Percentiles rank a stretch among this genome's conserved stretches.
These are phyloP conservation scores for Drosophila grimshawi DNA, from an alignment of 1,140 invertebrate genomes.

Conservation along the genomic window DNA sequence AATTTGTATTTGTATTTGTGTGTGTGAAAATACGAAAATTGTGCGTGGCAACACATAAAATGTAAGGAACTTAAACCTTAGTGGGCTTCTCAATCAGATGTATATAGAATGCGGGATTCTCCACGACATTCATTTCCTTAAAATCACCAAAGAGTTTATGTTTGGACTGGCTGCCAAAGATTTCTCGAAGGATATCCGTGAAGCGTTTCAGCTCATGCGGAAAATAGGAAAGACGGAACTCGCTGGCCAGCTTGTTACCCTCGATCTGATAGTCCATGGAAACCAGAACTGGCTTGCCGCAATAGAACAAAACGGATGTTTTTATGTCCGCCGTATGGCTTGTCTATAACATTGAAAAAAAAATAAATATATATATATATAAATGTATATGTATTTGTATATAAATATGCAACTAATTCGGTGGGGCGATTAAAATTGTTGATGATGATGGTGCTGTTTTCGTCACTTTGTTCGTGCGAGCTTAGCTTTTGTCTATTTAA, in stretches of 20 bases:
- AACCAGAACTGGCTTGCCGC: conserved; percentile 89
- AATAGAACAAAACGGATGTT: conserved; percentile 91
- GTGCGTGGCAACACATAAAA: conserved; percentile 36
- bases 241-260: conserved; percentile 86
- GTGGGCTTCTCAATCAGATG: conserved; percentile 90
- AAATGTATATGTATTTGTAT: background rate
- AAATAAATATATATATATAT: conserved; percentile 2
- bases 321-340: conserved; percentile 92
- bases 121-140: conserved; percentile 87
- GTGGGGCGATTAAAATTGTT: conserved; percentile 28
- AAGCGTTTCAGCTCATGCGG: conserved; percentile 91
- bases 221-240: conserved; percentile 94
- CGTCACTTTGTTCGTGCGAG: background rate
- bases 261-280: conserved; percentile 92
- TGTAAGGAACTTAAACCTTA: conserved; percentile 51
- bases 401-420: conserved; percentile 51
- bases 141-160: conserved; percentile 93
- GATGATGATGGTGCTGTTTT: conserved; percentile 26
- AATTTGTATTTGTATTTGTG: conserved; percentile 41
- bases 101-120: conserved; percentile 92
- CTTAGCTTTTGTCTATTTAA: conserved; percentile 17
- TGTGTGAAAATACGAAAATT: conserved; percentile 40
- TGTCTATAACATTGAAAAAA: conserved; percentile 86
- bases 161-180: conserved; percentile 88
- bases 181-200: conserved; percentile 88